Evolutionary conservation across 2,888 invertebrate species (phyloP).

Genomic region (Alloscopus bannaensis): DNA sequence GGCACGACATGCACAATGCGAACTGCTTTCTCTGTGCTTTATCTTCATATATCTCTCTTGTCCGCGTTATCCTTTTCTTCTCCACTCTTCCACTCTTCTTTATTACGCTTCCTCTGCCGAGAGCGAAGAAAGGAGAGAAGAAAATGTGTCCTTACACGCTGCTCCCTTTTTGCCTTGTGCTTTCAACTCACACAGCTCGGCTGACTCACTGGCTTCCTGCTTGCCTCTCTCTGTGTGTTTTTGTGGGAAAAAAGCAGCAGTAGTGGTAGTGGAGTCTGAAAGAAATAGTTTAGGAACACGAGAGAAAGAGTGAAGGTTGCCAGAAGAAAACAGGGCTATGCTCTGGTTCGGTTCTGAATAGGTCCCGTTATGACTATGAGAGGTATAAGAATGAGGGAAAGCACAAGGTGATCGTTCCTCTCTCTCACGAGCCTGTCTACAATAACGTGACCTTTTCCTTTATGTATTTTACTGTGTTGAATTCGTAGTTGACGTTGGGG

Average conservation of each 20-base stretch:
- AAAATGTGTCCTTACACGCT: not conserved
- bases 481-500: slow-evolving; percentile 20
- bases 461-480: slow-evolving; percentile 29
- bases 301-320: no score
- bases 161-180: slow-evolving; percentile 13
- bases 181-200: slow-evolving; percentile 22
- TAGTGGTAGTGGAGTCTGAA: slow-evolving; percentile 4
- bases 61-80: not conserved
- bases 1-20: slow-evolving; percentile 5
- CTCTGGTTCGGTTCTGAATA: no score
- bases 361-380: slow-evolving; percentile 4
- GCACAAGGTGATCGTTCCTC: slow-evolving; percentile 53
- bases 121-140: no score
- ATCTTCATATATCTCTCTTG: not conserved
- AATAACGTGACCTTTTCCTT: slow-evolving; percentile 52
- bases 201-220: slow-evolving; percentile 55
- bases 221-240: slow-evolving; percentile 36
- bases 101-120: not conserved
- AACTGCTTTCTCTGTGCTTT: slow-evolving; percentile 2
- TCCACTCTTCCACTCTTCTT: slow-evolving; percentile 5
- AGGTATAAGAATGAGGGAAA: slow-evolving; percentile 40
- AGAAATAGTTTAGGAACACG: no score
- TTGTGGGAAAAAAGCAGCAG: slow-evolving; percentile 7
- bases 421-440: slow-evolving; percentile 51
- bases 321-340: no score